Evolutionary conservation across 1,140 invertebrate genomes (phyloP), one percentile per base, ranked within the genome.

Genomic region (Lanistes nyassanus): DNA sequence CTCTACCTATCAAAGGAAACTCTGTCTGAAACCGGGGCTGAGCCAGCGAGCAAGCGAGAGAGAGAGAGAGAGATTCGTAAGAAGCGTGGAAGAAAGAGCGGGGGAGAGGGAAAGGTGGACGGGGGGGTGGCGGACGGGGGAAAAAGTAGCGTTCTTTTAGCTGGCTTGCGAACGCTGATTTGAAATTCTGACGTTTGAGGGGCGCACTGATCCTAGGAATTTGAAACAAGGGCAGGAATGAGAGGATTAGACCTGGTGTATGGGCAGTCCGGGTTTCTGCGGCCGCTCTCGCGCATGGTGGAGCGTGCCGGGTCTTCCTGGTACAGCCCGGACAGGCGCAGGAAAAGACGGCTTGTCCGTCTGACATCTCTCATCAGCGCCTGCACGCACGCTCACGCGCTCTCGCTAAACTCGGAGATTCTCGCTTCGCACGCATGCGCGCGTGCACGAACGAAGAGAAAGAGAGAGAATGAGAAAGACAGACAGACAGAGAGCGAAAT

Each of bases 1-100:
- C n/a, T 34, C 74, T 75, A 75, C 66, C 74, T 75, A 75, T 75
- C 74, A 75, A 69, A 75, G 31, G 51, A 26, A 53, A 69, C 19
- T 53, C 53, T 53, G 23, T 31, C 23, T 31, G 29, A 69, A 26
- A 47, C 26, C 29, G 67, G 53, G 39, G 11, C 29, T 26, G 56
- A 60, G 29, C 3, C 13, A 60, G 29, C n/a, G 56, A 60, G 29
- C n/a, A 23, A 3, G 42, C 9, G 5, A 2, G 42, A 47, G 42
- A 19, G 64, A 66, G 36, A 42, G 64, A 39, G 64, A 39, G 64
- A 47, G 36, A 60, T 1, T 3, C 13, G 56, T 11, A 60, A 60
- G 56, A 23, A 23, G 19, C 42, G 42, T 47, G 2, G 42, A 47
- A 39, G 64, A 66, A 23, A 66, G 64, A 39, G 64, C 21, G 64